Evolutionary conservation across 2,797 vertebrate genomes (phyloP).

Genomic region (Takifugu rubripes): DNA sequence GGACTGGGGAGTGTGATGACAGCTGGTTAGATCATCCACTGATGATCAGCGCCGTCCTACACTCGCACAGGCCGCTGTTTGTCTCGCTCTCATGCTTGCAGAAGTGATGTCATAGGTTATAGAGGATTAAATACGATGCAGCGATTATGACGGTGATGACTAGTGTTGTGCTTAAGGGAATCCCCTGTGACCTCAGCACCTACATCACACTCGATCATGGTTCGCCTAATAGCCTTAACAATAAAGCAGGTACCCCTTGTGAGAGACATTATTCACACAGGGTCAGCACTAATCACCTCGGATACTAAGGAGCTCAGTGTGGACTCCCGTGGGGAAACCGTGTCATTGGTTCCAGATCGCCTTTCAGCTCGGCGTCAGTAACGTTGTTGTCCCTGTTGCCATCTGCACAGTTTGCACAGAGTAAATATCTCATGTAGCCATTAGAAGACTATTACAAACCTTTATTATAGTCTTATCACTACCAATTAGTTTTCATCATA

Average conservation of each 20-base stretch:
- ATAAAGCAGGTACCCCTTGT: slow-evolving; percentile 42
- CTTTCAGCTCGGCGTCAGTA: slow-evolving; percentile 35
- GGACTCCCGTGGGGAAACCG: slow-evolving; percentile 29
- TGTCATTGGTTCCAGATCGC: slow-evolving; percentile 41
- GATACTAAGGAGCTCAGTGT: slow-evolving; percentile 55
- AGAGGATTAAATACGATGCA: slow-evolving; percentile 9
- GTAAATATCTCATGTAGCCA: neutral
- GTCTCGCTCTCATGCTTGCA: neutral
- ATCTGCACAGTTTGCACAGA: slow-evolving; percentile 5
- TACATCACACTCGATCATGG: slow-evolving; percentile 51
- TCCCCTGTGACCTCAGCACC: slow-evolving; percentile 43
- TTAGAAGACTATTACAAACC: neutral
- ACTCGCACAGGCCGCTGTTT: neutral
- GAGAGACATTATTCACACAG: slow-evolving; percentile 50
- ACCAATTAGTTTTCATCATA: neutral
- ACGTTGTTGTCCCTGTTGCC: slow-evolving; percentile 25
- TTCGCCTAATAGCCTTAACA: slow-evolving; percentile 37
- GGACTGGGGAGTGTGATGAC: too few species aligned
- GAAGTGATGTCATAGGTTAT: neutral
- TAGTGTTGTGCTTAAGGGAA: slow-evolving; percentile 35
- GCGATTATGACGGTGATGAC: slow-evolving; percentile 11
- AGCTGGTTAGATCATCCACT: too few species aligned
- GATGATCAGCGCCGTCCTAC: too few species aligned
- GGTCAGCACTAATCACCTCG: slow-evolving; percentile 39
- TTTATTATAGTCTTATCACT: neutral